These are phyloP conservation scores for Rhea americana DNA, from an alignment of 2,113 vertebrate species.

Conservation along the genomic window DNA sequence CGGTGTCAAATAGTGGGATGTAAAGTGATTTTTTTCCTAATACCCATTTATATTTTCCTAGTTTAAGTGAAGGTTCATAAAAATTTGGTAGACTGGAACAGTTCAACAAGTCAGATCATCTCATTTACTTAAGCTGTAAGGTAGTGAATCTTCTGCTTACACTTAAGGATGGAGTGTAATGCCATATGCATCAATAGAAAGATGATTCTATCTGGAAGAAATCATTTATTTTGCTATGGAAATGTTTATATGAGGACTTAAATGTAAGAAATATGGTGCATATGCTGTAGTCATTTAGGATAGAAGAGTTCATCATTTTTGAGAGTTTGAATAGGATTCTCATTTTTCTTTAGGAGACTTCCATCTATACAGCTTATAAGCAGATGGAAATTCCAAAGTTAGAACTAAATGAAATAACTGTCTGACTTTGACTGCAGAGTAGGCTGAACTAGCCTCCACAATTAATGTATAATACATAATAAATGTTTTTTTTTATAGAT, in stretches of 20 bases:
- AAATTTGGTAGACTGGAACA: constrained; percentile 54
- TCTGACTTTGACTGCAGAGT: background rate
- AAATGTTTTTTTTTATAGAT: constrained; percentile 77
- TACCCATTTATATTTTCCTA: constrained; percentile 61
- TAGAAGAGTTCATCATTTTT: background rate
- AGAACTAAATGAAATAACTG: background rate
- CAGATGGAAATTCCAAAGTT: background rate
- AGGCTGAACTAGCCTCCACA: background rate
- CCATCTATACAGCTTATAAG: background rate
- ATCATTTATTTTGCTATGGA: constrained; percentile 30
- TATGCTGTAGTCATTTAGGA: background rate
- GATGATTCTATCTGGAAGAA: constrained; percentile 34
- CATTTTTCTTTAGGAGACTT: background rate
- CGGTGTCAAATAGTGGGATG: constrained; percentile 65
- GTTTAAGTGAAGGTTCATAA: constrained; percentile 60
- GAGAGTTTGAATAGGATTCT: background rate
- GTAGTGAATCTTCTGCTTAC: constrained; percentile 47
- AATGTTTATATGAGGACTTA: constrained; percentile 28
- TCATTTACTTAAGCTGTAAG: constrained; percentile 52
- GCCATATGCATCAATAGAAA: constrained; percentile 10
- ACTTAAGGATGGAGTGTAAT: constrained; percentile 1
- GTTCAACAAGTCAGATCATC: constrained; percentile 66
- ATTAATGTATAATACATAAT: background rate
- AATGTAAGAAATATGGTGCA: background rate
- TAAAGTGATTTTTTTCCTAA: constrained; percentile 70